Evolutionary conservation across 1,140 invertebrate species (phyloP), one percentile per base, ranked within the genome.

Genomic region (Ips nitidus): DNA sequence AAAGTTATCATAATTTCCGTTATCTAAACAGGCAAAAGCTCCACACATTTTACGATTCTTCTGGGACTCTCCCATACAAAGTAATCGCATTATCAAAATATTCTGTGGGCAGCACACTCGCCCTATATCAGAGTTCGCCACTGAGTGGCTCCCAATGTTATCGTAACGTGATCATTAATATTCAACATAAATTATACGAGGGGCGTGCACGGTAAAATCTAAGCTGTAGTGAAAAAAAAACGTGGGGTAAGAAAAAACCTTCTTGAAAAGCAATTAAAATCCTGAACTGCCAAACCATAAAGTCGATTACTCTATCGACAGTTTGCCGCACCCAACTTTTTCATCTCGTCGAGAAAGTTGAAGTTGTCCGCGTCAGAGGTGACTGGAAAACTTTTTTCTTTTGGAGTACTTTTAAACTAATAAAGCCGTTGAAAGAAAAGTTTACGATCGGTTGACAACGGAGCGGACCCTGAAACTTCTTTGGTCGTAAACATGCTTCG

Each of bases 351-450:
- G 22, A 22, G 22, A 22, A 41, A 61, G 43, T 22, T 56, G 4
- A 39, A 65, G 41, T 47, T 65, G 62, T 55, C 22, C 22, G 22
- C 22, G 22, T 22, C 42, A 45, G 36, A 58, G 50, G 41, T 39
- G 63, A 4, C 41, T 57, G 53, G n/a, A 58, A 58, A 66, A 66
- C 41, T 58, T 57, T 57, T 64, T 39, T 38, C 36, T n/a, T 4
- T 40, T 5, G 8, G 58, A 66, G 64, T 58, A 66, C 64, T 66
- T 66, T 58, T 58, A 66, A 66, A 66, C 64, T 58, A 58, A 58
- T 66, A 66, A 66, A 66, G 64, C 64, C 55, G 53, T 58, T 66
- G 43, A 66, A 66, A 66, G 64, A 66, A 66, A 66, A 66, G 64
- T 66, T 66, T 38, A 65, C 40, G 52, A 41, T 40, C 22, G 62